Conservation (phyloP, 1,140 invertebrate species). For the Sitodiplosis mosellana region DNA sequence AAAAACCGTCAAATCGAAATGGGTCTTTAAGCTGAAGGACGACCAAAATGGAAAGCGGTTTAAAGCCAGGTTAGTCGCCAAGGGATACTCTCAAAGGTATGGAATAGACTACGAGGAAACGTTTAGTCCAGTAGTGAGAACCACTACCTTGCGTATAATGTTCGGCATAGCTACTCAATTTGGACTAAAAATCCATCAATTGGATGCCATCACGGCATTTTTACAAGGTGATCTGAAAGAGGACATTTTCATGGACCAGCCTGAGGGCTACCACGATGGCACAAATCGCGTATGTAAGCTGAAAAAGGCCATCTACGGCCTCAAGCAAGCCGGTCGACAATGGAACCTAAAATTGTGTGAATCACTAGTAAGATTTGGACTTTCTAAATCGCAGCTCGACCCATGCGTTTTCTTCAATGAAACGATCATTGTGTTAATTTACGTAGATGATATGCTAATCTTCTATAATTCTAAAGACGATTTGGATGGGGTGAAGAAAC, state of each 20-base stretch:
- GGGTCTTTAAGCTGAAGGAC: slow-evolving; percentile 22
- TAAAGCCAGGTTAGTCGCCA: slow-evolving; percentile 25
- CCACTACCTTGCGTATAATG: slow-evolving; percentile 3
- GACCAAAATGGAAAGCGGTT: slow-evolving; percentile 12
- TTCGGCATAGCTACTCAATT: slow-evolving; percentile 3
- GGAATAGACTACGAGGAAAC: slow-evolving; percentile 22
- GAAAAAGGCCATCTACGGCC: slow-evolving; percentile 21
- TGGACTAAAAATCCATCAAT: slow-evolving; percentile 14
- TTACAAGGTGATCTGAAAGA: too few species aligned
- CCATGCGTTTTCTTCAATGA: slow-evolving; percentile 16
- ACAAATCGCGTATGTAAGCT: slow-evolving; percentile 13
- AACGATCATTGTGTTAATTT: too few species aligned
- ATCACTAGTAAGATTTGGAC: slow-evolving; percentile 11
- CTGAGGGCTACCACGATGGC: slow-evolving; percentile 10
- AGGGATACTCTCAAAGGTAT: slow-evolving; percentile 12
- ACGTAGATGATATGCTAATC: too few species aligned
- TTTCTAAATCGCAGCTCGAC: slow-evolving; percentile 11
- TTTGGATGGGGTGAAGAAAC: too few species aligned
- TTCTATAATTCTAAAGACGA: too few species aligned
- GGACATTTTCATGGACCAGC: slow-evolving; percentile 24
- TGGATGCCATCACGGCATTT: slow-evolving; percentile 21
- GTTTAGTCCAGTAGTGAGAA: slow-evolving; percentile 15
- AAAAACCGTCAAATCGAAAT: slow-evolving; percentile 17
- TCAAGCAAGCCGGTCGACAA: slow-evolving; percentile 18
- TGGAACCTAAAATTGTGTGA: slow-evolving; percentile 16